Percentiles rank a stretch among this genome's conserved stretches.
phyloP scores from a whole-genome alignment of 2,888 invertebrate species.

The Hecatera dysodea region DNA sequence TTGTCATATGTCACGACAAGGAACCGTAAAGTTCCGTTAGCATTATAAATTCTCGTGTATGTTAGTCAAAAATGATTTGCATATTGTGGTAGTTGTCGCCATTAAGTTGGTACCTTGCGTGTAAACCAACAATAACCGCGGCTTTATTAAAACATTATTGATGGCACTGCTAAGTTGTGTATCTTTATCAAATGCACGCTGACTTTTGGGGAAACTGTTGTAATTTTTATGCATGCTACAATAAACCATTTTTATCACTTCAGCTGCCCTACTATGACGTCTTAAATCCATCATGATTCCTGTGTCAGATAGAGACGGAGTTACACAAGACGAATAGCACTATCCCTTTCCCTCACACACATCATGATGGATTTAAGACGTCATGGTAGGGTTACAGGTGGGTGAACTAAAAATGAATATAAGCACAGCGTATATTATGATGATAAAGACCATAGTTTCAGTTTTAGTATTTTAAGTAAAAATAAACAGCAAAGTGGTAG shows the following conservation, averaged over 20 bases:
- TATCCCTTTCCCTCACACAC: too few relatives aligned
- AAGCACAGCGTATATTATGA: neutral
- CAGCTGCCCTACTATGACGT: too few relatives aligned
- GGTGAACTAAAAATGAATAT: neutral
- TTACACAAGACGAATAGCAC: too few relatives aligned
- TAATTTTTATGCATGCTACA: conserved; percentile 12
- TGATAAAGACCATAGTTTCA: neutral
- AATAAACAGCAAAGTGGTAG: conserved; percentile 21
- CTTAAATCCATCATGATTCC: too few relatives aligned
- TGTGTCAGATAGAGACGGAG: too few relatives aligned
- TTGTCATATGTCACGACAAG: conserved; percentile 86
- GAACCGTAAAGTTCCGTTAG: conserved; percentile 80
- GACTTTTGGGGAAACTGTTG: conserved; percentile 49
- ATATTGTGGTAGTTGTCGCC: conserved; percentile 84
- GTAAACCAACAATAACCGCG: conserved; percentile 76
- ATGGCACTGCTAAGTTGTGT: conserved; percentile 77
- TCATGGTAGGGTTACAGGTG: too few relatives aligned
- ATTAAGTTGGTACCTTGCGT: conserved; percentile 78
- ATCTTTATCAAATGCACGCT: conserved; percentile 73
- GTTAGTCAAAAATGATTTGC: conserved; percentile 83
- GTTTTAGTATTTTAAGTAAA: conserved; percentile 7
- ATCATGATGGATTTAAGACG: too few relatives aligned
- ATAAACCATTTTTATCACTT: neutral
- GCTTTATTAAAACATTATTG: conserved; percentile 85
- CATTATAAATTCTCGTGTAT: conserved; percentile 79